phyloP scores from a whole-genome alignment of 2,888 invertebrate genomes.

The Onthophagus sagittarius region DNA sequence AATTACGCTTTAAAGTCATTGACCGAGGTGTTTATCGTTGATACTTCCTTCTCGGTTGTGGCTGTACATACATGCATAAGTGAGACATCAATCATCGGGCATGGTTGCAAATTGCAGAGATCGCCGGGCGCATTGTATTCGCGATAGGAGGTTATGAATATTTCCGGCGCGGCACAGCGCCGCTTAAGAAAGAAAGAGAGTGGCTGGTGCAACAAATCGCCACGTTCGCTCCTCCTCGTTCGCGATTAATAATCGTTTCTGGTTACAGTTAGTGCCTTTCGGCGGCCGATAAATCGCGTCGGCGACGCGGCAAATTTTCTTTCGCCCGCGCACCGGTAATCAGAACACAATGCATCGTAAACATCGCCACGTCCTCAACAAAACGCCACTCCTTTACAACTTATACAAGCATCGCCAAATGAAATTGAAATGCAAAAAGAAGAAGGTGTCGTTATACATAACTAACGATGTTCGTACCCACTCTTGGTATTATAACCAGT shows the following conservation, averaged over 20 bases:
- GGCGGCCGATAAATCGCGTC: conserved; percentile 4
- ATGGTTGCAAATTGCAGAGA: conserved; percentile 6
- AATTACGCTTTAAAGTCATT: background rate
- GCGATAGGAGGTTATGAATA: conserved; percentile 11
- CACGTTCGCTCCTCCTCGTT: background rate
- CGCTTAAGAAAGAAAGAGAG: background rate
- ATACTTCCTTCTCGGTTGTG: background rate
- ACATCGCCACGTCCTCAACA: background rate
- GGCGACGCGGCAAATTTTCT: background rate
- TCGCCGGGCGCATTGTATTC: conserved; percentile 1
- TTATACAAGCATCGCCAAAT: background rate
- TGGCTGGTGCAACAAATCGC: conserved; percentile 2
- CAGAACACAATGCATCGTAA: conserved; percentile 10
- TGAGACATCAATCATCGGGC: conserved; percentile 1
- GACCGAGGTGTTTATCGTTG: background rate
- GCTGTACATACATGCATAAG: background rate
- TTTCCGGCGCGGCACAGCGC: background rate
- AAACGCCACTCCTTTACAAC: background rate
- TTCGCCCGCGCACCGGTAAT: background rate
- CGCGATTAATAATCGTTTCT: conserved; percentile 3
- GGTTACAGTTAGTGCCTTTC: conserved; percentile 12
- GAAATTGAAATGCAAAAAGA: background rate
- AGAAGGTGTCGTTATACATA: background rate
- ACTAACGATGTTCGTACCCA: background rate
- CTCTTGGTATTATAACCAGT: background rate